Evolutionary conservation across 2,888 invertebrate genomes (phyloP), one percentile per base, ranked within the genome.

Genomic region (Gastracanthus pulcherrimus): DNA sequence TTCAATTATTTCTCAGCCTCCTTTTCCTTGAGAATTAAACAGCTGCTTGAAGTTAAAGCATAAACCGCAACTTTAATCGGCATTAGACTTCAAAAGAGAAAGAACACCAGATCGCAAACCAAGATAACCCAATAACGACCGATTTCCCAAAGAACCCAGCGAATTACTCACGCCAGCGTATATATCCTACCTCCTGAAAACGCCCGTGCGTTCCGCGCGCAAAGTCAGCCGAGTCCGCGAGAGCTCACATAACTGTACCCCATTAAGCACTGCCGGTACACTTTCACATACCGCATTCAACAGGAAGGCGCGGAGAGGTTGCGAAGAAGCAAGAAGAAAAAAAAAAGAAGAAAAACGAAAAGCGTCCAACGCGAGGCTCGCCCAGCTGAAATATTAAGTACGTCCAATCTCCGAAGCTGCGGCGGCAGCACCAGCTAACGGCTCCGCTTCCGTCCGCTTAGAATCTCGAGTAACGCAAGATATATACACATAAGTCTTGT

Each of bases 331-430:
- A n/a, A n/a, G n/a, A n/a, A 19, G 16, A n/a, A n/a, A 48, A n/a
- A 19, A n/a, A n/a, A 60, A 29, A 45, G 34, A 16, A 48, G 16
- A 26, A 26, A 41, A 29, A 70, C n/a, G 19, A 70, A 23, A 70
- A 13, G n/a, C 2, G 26, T 48, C 13, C 29, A 34, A 36, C 16
- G 31, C 29, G 66, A 41, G 19, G 23, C 58, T 60, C 58, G 34
- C 23, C 66, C 38, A 41, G 41, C 66, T 75, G 62, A 80, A 80
- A 69, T 80, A 80, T 80, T 80, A 75, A 62, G 72, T 62, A 66
- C 45, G 71, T 64, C 51, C 51, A 69, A 69, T 76, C 58, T 69
- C 31, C 38, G 69, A 36, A 72, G 78, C 64, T 11, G 71, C 64
- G 29, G n/a, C 29, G 58, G 26, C 29, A 9, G 36, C 64, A 19